Evolutionary conservation across 1,140 invertebrate genomes (phyloP).

Genomic region (Drosophila nasuta): DNA sequence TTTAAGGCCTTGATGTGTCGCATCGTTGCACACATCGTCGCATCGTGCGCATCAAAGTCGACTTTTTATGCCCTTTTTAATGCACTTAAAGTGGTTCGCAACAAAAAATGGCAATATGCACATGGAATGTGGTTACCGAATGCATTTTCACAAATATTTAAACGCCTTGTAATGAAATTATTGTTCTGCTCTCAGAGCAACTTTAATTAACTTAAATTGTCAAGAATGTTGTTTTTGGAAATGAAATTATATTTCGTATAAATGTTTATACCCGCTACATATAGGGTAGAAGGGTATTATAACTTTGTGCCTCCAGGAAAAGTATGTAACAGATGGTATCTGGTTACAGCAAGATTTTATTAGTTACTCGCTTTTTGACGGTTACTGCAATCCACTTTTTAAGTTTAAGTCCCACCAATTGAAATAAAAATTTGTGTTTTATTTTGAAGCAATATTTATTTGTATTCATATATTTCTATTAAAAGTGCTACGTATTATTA

Average conservation of each 20-base stretch:
- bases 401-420: too few relatives aligned
- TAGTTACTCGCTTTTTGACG: not conserved
- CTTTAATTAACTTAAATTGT: not conserved
- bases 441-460: too few relatives aligned
- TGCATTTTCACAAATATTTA: not conserved
- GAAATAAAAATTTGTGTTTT: too few relatives aligned
- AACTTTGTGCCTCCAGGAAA: too few relatives aligned
- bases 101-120: not conserved
- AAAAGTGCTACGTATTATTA: not conserved
- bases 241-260: too few relatives aligned
- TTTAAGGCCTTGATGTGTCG: slow-evolving; percentile 19
- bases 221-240: not conserved
- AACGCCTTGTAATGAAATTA: slow-evolving; percentile 11
- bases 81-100: not conserved
- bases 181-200: not conserved
- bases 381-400: too few relatives aligned
- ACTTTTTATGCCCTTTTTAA: slow-evolving; percentile 12
- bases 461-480: too few relatives aligned
- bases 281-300: too few relatives aligned
- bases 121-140: not conserved
- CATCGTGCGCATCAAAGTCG: slow-evolving; percentile 1
- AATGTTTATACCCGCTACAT: too few relatives aligned
- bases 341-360: not conserved
- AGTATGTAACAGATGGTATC: too few relatives aligned
- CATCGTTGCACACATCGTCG: not conserved